Base-by-base conservation (phyloP, 37 sponge, comb jelly and placozoan species). In the Chondrosia reniformis region DNA sequence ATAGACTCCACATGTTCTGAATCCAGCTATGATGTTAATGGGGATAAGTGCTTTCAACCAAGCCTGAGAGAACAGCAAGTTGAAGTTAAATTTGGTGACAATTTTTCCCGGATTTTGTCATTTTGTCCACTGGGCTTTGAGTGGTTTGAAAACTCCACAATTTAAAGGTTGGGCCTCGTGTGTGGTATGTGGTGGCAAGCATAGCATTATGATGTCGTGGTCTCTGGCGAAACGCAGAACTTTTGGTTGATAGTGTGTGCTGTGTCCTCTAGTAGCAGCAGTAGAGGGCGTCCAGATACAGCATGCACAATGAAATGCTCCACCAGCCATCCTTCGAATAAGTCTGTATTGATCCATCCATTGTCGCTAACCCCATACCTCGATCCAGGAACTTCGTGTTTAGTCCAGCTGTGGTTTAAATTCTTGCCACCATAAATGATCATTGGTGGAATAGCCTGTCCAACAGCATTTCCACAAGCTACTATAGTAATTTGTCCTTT, bases 141-240 rank as follows among this genome's bases (percentile, higher is more conserved):
- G n/a, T n/a, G n/a, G n/a, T n/a, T n/a, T n/a, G n/a, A n/a, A n/a
- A n/a, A n/a, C n/a, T n/a, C n/a, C n/a, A n/a, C n/a, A n/a, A n/a
- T n/a, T n/a, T n/a, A 87, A 55, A 25, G 88, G 88, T 38, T 87
- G 88, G 0, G 79, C 38, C 33, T 59, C 64, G 44, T 83, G 84
- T 0, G 83, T 87, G 8, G 88, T 83, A 39, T 87, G 57, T 3
- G 84, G 88, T 40, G 88, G 88, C 38, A 87, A 61, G 46, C 83
- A 87, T 1, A 87, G 66, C 40, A 83, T 67, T 40, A 83, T 76
- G 5, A 87, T 46, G 4, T 77, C 74, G 19, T 80, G 15, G 31
- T 76, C 74, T 55, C 31, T 55, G 17, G 88, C 83, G 56, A 76
- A 37, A 9, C 83, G 45, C 27, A 83, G 27, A 33, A 67, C 63